phyloP scores from a whole-genome alignment of 2,113 vertebrate genomes.

The Diphyllodes magnificus region DNA sequence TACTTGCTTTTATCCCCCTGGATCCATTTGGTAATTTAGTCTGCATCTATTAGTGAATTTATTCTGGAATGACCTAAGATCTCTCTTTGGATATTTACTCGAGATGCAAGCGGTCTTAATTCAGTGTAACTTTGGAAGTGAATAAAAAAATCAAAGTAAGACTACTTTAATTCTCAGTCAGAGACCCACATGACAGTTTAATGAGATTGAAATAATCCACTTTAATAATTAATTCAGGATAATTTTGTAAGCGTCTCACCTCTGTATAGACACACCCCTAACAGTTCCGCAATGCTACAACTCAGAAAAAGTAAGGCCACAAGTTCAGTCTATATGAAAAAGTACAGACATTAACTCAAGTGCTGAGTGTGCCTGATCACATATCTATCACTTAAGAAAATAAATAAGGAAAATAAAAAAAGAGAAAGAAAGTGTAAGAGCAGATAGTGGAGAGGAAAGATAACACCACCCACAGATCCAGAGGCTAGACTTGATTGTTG shows the following conservation, averaged over 20 bases:
- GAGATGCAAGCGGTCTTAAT: not conserved
- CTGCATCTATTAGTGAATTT: not conserved
- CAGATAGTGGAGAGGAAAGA: not conserved
- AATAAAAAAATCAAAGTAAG: not conserved
- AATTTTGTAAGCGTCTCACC: not conserved
- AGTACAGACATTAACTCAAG: not conserved
- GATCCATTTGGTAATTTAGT: not conserved
- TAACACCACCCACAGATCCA: no score
- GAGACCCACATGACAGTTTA: not conserved
- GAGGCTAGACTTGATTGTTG: no score
- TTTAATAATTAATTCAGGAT: not conserved
- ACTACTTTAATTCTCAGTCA: not conserved
- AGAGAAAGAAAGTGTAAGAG: not conserved
- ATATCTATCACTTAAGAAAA: not conserved
- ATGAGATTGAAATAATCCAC: constrained; percentile 1
- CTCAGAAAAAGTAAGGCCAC: not conserved
- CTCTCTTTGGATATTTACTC: not conserved
- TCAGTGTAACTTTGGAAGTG: not conserved
- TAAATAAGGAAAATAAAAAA: not conserved
- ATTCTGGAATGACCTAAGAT: not conserved
- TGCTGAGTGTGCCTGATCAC: not conserved
- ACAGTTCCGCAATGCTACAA: accelerated
- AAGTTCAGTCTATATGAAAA: not conserved
- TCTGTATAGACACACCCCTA: not conserved
- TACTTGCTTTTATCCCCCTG: not conserved